Conservation (phyloP, 2,888 invertebrate species). For the Resseliella maxima region DNA sequence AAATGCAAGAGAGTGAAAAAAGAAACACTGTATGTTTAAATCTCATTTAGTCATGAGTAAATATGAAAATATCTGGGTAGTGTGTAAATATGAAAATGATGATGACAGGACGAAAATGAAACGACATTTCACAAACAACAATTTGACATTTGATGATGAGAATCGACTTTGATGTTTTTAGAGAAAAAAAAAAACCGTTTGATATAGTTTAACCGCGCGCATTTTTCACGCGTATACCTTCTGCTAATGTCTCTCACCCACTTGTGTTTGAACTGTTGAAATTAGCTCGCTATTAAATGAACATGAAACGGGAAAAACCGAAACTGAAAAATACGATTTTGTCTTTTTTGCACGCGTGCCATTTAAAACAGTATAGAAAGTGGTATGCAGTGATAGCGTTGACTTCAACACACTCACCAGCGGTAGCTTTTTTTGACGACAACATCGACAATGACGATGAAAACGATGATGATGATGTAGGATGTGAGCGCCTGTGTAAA, state of each 20-base stretch:
- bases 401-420: too few species aligned
- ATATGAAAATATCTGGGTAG: not conserved
- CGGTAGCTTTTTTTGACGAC: not conserved
- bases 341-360: too few species aligned
- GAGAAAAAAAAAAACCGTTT: not conserved
- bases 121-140: not conserved
- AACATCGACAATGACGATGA: too few species aligned
- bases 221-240: not conserved
- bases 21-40: not conserved
- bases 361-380: too few species aligned
- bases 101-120: conserved; percentile 7
- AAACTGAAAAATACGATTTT: too few species aligned
- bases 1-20: too few species aligned
- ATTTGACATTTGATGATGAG: not conserved
- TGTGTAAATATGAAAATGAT: conserved; percentile 5
- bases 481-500: conserved; percentile 13
- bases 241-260: too few species aligned
- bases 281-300: too few species aligned
- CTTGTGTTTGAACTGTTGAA: too few species aligned
- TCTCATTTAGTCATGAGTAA: not conserved
- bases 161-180: conserved; percentile 21
- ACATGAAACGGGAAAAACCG: too few species aligned
- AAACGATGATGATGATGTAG: not conserved
- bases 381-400: too few species aligned
- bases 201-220: not conserved